A percentile compares a stretch with the other conserved stretches of the same genome.
These are phyloP conservation scores for Takifugu flavidus DNA, from an alignment of 2,113 vertebrate genomes.

Conservation along the genomic window DNA sequence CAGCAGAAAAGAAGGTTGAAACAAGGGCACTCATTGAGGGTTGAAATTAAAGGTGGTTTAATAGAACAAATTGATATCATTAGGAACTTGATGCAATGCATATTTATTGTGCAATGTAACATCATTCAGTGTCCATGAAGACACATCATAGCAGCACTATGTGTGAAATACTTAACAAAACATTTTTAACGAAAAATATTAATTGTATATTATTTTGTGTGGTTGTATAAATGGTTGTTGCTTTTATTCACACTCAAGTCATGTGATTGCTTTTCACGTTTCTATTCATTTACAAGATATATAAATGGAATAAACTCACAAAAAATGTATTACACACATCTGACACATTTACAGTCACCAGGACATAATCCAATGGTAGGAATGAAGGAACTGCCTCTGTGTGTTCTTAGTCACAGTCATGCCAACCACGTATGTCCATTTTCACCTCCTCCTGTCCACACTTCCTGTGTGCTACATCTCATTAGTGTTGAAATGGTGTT, in stretches of 20 bases:
- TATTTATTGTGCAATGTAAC: too few relatives aligned
- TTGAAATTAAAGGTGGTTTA: too few relatives aligned
- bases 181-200: neutral
- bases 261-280: neutral
- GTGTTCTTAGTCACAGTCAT: neutral
- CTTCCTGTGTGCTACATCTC: too few relatives aligned
- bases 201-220: neutral
- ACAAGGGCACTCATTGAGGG: too few relatives aligned
- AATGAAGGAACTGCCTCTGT: slow-evolving; percentile 1
- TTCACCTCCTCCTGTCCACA: too few relatives aligned
- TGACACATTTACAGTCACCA: neutral
- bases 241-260: too few relatives aligned
- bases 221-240: neutral
- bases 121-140: too few relatives aligned
- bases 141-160: too few relatives aligned
- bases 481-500: neutral
- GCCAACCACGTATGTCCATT: too few relatives aligned
- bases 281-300: neutral
- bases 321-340: neutral
- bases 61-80: too few relatives aligned
- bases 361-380: slow-evolving; percentile 22
- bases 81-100: too few relatives aligned
- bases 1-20: too few relatives aligned
- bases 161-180: neutral
- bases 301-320: neutral